Evolutionary conservation across 2,888 invertebrate species (phyloP).

Genomic region (Meiosimyza decipiens): DNA sequence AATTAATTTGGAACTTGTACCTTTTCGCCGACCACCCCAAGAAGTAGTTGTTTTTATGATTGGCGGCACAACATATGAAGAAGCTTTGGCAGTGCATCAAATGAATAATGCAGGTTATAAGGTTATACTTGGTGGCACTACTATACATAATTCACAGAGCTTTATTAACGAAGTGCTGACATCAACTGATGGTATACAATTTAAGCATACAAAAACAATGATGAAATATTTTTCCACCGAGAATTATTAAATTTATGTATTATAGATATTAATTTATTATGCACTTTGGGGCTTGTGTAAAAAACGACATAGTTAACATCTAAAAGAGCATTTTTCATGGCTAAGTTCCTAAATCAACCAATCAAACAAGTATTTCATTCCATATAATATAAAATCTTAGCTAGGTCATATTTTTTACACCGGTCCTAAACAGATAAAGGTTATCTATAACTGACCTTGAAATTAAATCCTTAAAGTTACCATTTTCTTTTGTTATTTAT

Average conservation of each 20-base stretch:
- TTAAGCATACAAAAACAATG: slow-evolving; percentile 77
- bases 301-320: no score
- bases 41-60: slow-evolving; percentile 97
- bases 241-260: slow-evolving; percentile 54
- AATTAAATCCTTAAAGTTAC: no score
- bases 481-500: no score
- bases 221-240: slow-evolving; percentile 76
- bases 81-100: slow-evolving; percentile 86
- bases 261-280: neutral
- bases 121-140: slow-evolving; percentile 91
- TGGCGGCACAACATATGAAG: slow-evolving; percentile 97
- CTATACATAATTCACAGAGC: slow-evolving; percentile 86
- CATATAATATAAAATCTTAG: no score
- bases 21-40: slow-evolving; percentile 76
- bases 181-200: slow-evolving; percentile 75
- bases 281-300: neutral
- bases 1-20: slow-evolving; percentile 74
- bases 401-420: no score
- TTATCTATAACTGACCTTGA: no score
- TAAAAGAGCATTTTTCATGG: no score
- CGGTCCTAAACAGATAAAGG: no score
- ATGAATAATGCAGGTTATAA: slow-evolving; percentile 79
- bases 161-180: slow-evolving; percentile 81
- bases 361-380: no score
- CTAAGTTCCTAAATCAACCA: no score